phyloP scores from a whole-genome alignment of 2,888 invertebrate species.

The Diogma glabrata region DNA sequence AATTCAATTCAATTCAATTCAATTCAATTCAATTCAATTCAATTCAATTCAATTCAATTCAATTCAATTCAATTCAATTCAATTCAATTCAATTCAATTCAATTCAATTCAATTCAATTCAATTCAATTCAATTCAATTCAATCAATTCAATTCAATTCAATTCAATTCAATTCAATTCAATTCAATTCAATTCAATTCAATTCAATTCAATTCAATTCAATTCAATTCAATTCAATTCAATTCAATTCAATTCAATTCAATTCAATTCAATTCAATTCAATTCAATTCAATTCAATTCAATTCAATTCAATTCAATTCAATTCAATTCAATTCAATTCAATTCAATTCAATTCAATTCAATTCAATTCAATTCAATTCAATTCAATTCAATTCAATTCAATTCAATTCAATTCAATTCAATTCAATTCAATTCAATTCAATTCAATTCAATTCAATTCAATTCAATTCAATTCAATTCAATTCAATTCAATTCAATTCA shows the following conservation, averaged over 20 bases:
- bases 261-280: neutral
- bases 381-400: neutral
- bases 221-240: neutral
- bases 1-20: neutral
- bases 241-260: neutral
- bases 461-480: neutral
- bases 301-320: neutral
- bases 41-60: neutral
- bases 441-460: neutral
- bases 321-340: neutral
- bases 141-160: neutral
- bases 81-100: neutral
- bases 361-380: neutral
- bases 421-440: neutral
- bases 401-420: neutral
- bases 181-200: neutral
- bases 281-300: neutral
- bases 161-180: neutral
- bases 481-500: neutral
- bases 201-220: neutral
- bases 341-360: neutral
- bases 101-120: neutral
- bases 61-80: neutral
- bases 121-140: neutral
- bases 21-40: neutral